These are phyloP conservation scores for Drosophila gunungcola DNA, from an alignment of 1,140 invertebrate genomes.

Conservation along the genomic window DNA sequence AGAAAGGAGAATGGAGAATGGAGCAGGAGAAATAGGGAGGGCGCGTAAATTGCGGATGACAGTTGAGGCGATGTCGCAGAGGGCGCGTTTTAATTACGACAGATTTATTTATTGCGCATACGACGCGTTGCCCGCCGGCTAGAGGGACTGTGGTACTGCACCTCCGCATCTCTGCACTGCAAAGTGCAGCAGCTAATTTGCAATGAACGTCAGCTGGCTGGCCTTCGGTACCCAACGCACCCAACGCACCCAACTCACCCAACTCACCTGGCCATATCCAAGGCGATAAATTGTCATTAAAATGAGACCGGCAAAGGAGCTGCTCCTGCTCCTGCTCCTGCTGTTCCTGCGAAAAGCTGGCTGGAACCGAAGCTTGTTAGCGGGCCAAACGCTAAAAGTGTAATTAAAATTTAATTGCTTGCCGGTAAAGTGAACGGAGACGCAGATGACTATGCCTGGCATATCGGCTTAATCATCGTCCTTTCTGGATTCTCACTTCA, in stretches of 20 bases:
- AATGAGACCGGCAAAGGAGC: constrained; percentile 24
- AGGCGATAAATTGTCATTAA: constrained; percentile 72
- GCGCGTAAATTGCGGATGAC: constrained; percentile 61
- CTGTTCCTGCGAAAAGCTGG: constrained; percentile 8
- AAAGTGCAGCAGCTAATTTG: constrained; percentile 54
- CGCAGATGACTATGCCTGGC: constrained; percentile 7
- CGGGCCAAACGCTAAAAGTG: constrained; percentile 63
- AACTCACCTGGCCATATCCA: constrained; percentile 27
- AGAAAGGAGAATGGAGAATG: neutral
- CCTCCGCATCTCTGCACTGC: neutral
- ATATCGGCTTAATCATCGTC: constrained; percentile 24
- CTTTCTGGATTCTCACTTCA: neutral
- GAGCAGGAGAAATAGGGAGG: neutral
- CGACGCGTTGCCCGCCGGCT: constrained; percentile 47
- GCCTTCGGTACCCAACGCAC: constrained; percentile 18
- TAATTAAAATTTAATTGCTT: constrained; percentile 70
- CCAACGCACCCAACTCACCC: neutral
- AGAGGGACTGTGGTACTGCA: neutral
- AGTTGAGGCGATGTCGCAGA: constrained; percentile 51
- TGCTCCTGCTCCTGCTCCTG: neutral
- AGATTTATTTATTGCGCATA: constrained; percentile 79
- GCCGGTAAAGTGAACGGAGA: constrained; percentile 29
- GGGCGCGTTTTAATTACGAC: constrained; percentile 68
- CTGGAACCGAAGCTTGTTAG: constrained; percentile 54
- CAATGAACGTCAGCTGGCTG: constrained; percentile 21